Percentiles rank a stretch among this genome's conserved stretches.
phyloP scores from a whole-genome alignment of 2,797 vertebrate genomes.

The Champsocephalus gunnari region DNA sequence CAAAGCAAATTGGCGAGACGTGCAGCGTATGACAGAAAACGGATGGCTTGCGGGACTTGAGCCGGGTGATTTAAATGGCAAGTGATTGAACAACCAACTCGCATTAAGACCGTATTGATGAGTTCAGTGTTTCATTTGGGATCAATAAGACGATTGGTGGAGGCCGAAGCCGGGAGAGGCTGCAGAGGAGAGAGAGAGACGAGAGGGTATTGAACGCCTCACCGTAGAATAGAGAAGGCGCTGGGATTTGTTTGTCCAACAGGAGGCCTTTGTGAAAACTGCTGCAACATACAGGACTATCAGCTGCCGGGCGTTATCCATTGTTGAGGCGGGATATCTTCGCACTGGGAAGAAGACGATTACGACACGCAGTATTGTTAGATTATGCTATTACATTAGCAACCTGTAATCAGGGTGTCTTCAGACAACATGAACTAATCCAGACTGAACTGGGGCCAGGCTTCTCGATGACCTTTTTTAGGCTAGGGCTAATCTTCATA shows the following conservation, averaged over 20 bases:
- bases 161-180: constrained; percentile 72
- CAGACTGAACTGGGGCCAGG: background rate
- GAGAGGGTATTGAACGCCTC: constrained; percentile 59
- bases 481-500: background rate
- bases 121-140: constrained; percentile 84
- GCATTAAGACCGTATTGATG: constrained; percentile 87
- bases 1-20: constrained; percentile 76
- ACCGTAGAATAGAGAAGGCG: constrained; percentile 36
- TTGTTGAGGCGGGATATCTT: background rate
- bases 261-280: constrained; percentile 16
- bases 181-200: constrained; percentile 52
- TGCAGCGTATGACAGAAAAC: constrained; percentile 78
- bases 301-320: constrained; percentile 23
- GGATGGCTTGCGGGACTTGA: constrained; percentile 71
- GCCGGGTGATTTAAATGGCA: constrained; percentile 83
- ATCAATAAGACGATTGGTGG: constrained; percentile 84
- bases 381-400: constrained; percentile 8
- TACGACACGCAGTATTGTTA: background rate
- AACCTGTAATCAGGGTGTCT: constrained; percentile 4
- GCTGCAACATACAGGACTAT: constrained; percentile 5
- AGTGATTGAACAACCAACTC: constrained; percentile 87
- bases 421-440: background rate
- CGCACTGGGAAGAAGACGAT: background rate
- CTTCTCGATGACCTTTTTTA: background rate
- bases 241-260: constrained; percentile 51